A percentile compares a stretch with the other conserved stretches of the same genome.
These are phyloP conservation scores for Penaeus chinensis DNA, from an alignment of 1,140 invertebrate species.

Conservation along the genomic window DNA sequence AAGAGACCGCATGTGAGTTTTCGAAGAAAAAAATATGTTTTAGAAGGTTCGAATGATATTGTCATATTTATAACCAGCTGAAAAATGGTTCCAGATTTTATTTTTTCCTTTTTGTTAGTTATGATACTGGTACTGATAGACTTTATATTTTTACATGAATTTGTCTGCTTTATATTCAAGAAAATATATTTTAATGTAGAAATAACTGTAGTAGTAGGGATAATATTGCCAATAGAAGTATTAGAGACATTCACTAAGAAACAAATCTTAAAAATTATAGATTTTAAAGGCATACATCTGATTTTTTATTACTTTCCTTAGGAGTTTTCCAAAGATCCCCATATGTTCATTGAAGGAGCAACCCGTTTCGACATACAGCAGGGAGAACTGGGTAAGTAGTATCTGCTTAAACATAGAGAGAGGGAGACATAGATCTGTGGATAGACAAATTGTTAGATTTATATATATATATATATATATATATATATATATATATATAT, in stretches of 20 bases:
- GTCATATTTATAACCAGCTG: no score
- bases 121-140: no score
- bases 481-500: not conserved
- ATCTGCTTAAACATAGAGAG: not conserved
- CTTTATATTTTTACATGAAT: no score
- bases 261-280: no score
- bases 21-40: no score
- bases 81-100: no score
- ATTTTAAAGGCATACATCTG: no score
- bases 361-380: slow-evolving; percentile 75
- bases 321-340: slow-evolving; percentile 79
- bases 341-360: slow-evolving; percentile 72
- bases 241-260: no score
- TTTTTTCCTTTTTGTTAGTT: no score
- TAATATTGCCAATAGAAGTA: not conserved
- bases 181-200: no score
- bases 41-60: no score
- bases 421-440: not conserved
- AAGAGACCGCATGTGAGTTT: slow-evolving; percentile 60
- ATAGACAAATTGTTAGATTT: not conserved
- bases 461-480: slow-evolving; percentile 1
- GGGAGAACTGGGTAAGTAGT: slow-evolving; percentile 76
- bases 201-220: not conserved
- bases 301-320: slow-evolving; percentile 66
- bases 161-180: no score